Evolutionary conservation across 1,140 invertebrate genomes (phyloP).

Genomic region (Adoxophyes honmai): DNA sequence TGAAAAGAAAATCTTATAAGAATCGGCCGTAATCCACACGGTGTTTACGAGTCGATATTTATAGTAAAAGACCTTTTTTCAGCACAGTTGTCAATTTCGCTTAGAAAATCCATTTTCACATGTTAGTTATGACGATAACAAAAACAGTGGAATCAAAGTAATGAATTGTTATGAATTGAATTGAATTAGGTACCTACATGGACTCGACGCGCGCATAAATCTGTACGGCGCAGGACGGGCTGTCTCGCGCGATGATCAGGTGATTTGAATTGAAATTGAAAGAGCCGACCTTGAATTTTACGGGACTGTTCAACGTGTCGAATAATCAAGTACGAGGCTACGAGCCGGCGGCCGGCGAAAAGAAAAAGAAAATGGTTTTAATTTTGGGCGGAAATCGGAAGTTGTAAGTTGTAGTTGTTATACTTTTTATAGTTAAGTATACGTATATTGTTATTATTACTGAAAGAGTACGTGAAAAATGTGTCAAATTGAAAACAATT

Average conservation of each 20-base stretch:
- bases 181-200: too few species aligned
- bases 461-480: too few species aligned
- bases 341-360: too few species aligned
- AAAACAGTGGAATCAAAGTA: background rate
- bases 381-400: too few species aligned
- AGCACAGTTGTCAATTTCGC: conserved; percentile 8
- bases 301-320: too few species aligned
- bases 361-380: too few species aligned
- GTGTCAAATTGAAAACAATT: too few species aligned
- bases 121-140: conserved; percentile 9
- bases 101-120: conserved; percentile 14
- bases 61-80: background rate
- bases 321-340: too few species aligned
- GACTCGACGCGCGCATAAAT: background rate
- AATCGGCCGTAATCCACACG: background rate
- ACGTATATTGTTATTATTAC: too few species aligned
- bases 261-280: background rate
- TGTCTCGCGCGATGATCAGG: background rate
- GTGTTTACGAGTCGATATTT: background rate
- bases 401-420: too few species aligned
- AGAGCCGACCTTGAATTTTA: background rate
- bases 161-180: background rate
- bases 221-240: background rate
- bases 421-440: too few species aligned
- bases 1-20: conserved; percentile 23